Conservation (phyloP, 1,140 invertebrate genomes). For the Drosophila ercepeae region DNA sequence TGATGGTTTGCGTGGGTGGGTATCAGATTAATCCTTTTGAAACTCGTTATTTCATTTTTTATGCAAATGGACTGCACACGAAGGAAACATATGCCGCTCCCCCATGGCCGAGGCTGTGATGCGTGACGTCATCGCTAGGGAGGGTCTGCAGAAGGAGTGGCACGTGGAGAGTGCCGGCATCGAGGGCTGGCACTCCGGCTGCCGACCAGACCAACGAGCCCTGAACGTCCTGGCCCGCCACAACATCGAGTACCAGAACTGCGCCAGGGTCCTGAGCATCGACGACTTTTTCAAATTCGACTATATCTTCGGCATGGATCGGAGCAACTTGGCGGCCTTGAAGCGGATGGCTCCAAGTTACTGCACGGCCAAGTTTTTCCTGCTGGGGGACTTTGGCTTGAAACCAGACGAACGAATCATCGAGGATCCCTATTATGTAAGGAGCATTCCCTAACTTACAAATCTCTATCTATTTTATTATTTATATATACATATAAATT, state of each 20-base stretch:
- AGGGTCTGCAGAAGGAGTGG: conserved; percentile 88
- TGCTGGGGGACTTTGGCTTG: conserved; percentile 92
- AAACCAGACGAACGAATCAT: conserved; percentile 89
- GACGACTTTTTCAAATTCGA: conserved; percentile 91
- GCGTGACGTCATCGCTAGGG: conserved; percentile 88
- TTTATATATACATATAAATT: background rate
- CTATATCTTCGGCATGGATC: conserved; percentile 96
- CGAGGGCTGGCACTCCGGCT: conserved; percentile 92
- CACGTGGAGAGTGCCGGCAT: conserved; percentile 94
- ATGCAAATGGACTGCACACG: conserved; percentile 27
- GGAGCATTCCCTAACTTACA: no score
- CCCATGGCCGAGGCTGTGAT: conserved; percentile 97
- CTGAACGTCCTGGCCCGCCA: conserved; percentile 88
- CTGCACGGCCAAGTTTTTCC: conserved; percentile 88
- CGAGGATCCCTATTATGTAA: conserved; percentile 94
- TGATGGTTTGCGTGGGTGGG: conserved; percentile 85
- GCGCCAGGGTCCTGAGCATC: conserved; percentile 88
- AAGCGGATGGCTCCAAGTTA: conserved; percentile 86
- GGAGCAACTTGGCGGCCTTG: conserved; percentile 89
- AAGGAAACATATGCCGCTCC: conserved; percentile 95
- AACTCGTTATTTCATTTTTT: conserved; percentile 24
- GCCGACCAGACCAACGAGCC: conserved; percentile 90
- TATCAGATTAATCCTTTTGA: conserved; percentile 14
- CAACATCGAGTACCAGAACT: conserved; percentile 88
- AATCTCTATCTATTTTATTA: no score